phyloP scores from a whole-genome alignment of 2,113 vertebrate genomes.

The Megaptera novaeangliae region DNA sequence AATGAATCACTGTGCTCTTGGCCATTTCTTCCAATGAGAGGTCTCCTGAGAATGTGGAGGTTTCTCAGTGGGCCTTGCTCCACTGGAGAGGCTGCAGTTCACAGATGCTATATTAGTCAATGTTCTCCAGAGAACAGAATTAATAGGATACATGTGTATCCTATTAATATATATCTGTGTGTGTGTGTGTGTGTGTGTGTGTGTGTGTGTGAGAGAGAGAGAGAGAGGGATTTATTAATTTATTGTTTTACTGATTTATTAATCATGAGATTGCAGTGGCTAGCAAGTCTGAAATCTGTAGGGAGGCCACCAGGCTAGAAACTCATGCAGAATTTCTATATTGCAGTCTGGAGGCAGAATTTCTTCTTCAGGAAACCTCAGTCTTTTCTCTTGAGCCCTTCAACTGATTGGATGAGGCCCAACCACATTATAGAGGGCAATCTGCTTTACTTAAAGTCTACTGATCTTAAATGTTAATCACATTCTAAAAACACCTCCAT shows the following conservation, averaged over 20 bases:
- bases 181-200: background rate
- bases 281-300: background rate
- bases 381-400: background rate
- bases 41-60: background rate
- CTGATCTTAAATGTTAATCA: background rate
- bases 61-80: background rate
- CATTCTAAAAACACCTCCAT: background rate
- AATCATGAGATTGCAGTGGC: background rate
- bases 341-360: background rate
- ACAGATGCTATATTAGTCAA: background rate
- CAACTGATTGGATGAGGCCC: background rate
- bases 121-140: background rate
- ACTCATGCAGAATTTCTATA: background rate
- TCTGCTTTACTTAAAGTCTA: background rate
- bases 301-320: background rate
- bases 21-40: background rate
- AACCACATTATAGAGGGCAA: background rate
- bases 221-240: background rate
- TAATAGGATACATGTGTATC: background rate
- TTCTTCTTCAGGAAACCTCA: background rate
- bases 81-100: background rate
- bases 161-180: background rate
- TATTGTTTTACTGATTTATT: background rate
- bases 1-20: background rate
- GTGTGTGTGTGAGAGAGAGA: background rate